Base-by-base conservation (phyloP, 2,113 vertebrate genomes). In the Suricata suricatta region DNA sequence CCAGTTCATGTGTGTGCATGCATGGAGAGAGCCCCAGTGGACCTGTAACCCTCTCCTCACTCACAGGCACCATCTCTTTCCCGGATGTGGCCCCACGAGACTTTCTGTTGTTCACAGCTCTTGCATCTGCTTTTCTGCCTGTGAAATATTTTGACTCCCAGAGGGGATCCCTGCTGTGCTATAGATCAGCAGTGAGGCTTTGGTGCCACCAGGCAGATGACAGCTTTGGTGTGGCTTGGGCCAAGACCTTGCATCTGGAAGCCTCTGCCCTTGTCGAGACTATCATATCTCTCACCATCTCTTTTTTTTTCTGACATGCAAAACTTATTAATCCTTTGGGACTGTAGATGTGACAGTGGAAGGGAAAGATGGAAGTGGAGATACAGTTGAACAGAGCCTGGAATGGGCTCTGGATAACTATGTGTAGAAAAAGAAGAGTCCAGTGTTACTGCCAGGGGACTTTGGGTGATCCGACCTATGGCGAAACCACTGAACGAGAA, bases 11-110 rank as follows among this genome's bases (percentile, higher is more conserved):
- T 44, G 74, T 21, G 33, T 64, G 33, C 64, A 68, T 57, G 57
- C 44, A 31, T 9, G 81, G 83, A 23, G 25, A 38, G 77, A 81
- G 41, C 35, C 47, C 41, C 17, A 0, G n/a, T 83, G 90, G 83
- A 66, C 83, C 68, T 44, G 90, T 97, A 96, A 96, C 97, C 97
- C 97, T 90, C 96, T 97, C 96, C 84, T 96, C 87, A 88, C 90
- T 91, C 35, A 2, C 9, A n/a, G 27, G 35, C 85, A 74, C 52
- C 82, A 13, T 94, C 72, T 88, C 71, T 79, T 77, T 81, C 38
- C 60, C 50, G 79, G 77, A 93, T 27, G 63, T 31, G 25, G 52
- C 52, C 72, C 41, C 76, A 54, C 6, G 38, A 52, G 74, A 14
- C 68, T 31, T 72, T 83, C 31, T 66, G 12, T 44, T 52, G 60